Percentiles rank a stretch among this genome's conserved stretches.
Conservation (phyloP, 1,140 invertebrate genomes). For the Bradysia coprophila region DNA sequence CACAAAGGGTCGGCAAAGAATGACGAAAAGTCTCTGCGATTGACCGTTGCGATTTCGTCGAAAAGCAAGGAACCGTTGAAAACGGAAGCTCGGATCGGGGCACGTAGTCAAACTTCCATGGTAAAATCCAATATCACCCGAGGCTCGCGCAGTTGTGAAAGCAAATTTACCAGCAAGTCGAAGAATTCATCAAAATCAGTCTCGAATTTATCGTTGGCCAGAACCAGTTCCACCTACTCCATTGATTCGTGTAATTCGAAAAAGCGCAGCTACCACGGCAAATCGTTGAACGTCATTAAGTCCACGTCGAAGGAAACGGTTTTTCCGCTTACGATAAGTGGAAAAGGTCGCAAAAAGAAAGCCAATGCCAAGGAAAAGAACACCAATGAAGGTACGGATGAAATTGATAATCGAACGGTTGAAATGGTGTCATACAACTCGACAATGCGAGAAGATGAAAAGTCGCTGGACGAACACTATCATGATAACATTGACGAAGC, state of each 20-base stretch:
- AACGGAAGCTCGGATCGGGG: background rate
- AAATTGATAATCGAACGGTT: slow-evolving; percentile 5
- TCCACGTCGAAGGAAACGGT: background rate
- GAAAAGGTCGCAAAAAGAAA: background rate
- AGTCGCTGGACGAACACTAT: slow-evolving; percentile 28
- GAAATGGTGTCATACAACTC: slow-evolving; percentile 2
- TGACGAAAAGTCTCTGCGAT: slow-evolving; percentile 26
- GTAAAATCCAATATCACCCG: background rate
- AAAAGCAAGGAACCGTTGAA: slow-evolving; percentile 26
- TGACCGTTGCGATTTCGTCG: slow-evolving; percentile 25
- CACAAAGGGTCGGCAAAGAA: slow-evolving; percentile 12
- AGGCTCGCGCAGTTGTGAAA: background rate
- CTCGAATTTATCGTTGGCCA: slow-evolving; percentile 16
- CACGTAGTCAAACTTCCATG: background rate
- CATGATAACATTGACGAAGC: slow-evolving; percentile 1
- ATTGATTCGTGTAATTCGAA: slow-evolving; percentile 12
- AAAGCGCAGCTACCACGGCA: slow-evolving; percentile 7
- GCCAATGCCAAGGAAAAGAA: slow-evolving; percentile 1
- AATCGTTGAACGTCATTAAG: slow-evolving; percentile 4
- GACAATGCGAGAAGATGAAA: slow-evolving; percentile 16
- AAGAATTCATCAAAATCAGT: slow-evolving; percentile 7
- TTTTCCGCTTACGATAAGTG: background rate
- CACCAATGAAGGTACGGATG: slow-evolving; percentile 4
- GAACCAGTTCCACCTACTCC: slow-evolving; percentile 21
- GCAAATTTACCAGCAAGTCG: background rate